phyloP scores from a whole-genome alignment of 2,113 vertebrate genomes.

The Prionailurus bengalensis region DNA sequence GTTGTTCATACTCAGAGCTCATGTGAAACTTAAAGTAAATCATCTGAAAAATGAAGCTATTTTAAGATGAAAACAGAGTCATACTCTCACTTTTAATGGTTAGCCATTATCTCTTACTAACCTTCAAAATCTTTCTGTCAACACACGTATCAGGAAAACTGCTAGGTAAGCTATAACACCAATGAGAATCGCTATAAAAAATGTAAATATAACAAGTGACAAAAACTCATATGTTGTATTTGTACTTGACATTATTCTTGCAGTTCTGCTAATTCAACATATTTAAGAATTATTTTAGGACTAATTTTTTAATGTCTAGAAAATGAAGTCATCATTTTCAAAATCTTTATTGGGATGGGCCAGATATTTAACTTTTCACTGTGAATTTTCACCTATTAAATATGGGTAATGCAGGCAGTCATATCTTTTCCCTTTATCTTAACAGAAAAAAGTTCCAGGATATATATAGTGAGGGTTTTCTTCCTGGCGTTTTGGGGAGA shows the following conservation, averaged over 20 bases:
- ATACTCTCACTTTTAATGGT: neutral
- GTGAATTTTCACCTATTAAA: neutral
- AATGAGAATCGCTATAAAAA: neutral
- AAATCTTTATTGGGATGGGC: neutral
- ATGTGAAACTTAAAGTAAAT: conserved; percentile 47
- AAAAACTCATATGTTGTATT: neutral
- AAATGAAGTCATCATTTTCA: conserved; percentile 23
- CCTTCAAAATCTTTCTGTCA: conserved; percentile 26
- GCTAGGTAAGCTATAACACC: neutral
- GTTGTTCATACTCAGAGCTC: neutral
- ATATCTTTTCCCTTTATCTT: neutral
- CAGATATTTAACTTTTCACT: neutral
- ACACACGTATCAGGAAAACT: neutral
- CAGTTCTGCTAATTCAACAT: neutral
- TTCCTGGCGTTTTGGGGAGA: neutral
- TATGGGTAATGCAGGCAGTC: neutral
- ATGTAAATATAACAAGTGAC: neutral
- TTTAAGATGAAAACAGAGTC: neutral
- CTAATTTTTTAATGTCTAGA: neutral
- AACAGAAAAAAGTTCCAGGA: neutral
- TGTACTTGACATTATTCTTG: neutral
- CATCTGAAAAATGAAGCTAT: neutral
- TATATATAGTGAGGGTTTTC: neutral
- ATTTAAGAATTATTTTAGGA: neutral
- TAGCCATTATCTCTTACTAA: neutral